Evolutionary conservation across 2,888 invertebrate genomes (phyloP), one percentile per base, ranked within the genome.

Genomic region (Thelaira solivaga): DNA sequence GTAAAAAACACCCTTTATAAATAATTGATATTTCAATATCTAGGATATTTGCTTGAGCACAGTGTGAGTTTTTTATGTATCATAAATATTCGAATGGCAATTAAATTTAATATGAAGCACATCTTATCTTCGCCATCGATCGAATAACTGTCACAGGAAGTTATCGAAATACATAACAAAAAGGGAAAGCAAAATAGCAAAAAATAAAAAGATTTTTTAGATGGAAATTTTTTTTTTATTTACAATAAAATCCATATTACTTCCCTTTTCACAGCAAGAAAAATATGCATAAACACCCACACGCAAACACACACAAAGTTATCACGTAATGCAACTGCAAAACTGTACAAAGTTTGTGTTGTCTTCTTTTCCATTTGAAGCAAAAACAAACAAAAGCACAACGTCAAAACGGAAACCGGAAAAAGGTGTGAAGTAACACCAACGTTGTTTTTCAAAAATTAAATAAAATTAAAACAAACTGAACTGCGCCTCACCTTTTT

Each of bases 401-500:
- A 72, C 72, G 68, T 57, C 64, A 64, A 74, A 80, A 77, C 72
- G 76, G 69, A 80, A 80, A 79, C 80, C 83, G 85, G 84, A 85
- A 84, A 76, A 84, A 85, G 85, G 85, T 84, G 85, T 83, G 84
- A 85, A 85, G 82, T 82, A 62, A 74, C 45, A 78, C 69, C 59
- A 77, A 77, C 51, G 43, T 65, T 59, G 78, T 80, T 82, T 83
- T 81, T n/a, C n/a, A n/a, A 36, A 74, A 74, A 65, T 51, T 65
- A 6, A 53, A 47, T 39, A 55, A 57, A 64, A 45, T n/a, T n/a
- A n/a, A n/a, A n/a, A n/a, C n/a, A 64, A 47, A 31, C 11, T n/a
- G 39, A 47, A 26, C 18, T n/a, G 11, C 26, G 59, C 73, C 73
- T 67, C 76, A 77, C 73, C 76, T 76, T 72, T 47, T 34, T 41